These are phyloP conservation scores for Gnathonemus longibarbis DNA, from an alignment of 2,113 vertebrate species.

Conservation along the genomic window DNA sequence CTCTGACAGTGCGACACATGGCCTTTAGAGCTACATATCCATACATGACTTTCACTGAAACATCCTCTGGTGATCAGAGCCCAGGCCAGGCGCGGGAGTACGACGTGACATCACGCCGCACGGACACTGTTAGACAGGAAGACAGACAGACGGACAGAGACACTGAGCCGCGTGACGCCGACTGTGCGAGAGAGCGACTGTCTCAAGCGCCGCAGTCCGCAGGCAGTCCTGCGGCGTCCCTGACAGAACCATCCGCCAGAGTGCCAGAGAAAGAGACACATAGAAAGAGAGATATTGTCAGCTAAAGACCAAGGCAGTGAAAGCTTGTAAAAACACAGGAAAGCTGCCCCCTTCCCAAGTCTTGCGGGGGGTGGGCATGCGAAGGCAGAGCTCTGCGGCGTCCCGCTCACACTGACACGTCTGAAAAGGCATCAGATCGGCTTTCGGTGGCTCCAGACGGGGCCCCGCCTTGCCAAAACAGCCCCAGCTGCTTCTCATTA, in stretches of 20 bases:
- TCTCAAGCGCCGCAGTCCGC: not conserved
- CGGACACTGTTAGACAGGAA: not conserved
- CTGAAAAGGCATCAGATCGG: not conserved
- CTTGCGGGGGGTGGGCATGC: not conserved
- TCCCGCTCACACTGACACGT: not conserved
- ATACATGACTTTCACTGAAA: not conserved
- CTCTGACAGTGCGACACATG: not conserved
- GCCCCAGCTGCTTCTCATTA: constrained; percentile 7
- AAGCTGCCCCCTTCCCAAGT: not conserved
- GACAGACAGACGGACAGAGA: not conserved
- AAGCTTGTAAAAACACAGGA: not conserved
- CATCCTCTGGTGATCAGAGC: not conserved
- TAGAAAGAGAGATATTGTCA: not conserved
- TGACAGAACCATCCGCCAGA: not conserved
- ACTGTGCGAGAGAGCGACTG: not conserved
- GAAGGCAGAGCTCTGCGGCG: not conserved
- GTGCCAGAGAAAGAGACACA: not conserved
- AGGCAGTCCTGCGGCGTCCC: not conserved
- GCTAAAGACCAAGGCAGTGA: not conserved
- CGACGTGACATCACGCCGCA: not conserved
- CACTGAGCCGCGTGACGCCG: not conserved
- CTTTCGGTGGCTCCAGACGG: not conserved
- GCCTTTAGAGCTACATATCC: not conserved
- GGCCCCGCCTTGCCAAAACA: not conserved
- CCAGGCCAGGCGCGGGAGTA: not conserved